Conservation (phyloP, 2,797 vertebrate species). For the Astyanax mexicanus region DNA sequence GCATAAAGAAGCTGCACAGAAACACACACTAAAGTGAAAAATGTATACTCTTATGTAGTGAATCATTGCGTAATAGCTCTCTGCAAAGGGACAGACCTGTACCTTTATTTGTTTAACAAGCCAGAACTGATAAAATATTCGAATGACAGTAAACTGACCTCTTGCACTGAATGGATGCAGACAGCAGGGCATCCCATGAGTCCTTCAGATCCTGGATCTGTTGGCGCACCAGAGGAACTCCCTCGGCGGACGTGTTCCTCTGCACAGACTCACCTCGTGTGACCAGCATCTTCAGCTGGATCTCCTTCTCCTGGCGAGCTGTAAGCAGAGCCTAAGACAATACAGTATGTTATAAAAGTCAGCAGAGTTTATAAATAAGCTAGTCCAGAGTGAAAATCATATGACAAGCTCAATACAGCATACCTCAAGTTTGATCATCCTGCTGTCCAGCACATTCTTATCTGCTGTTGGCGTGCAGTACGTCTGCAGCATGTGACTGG, state of each 20-base stretch:
- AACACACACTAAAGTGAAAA: too few species aligned
- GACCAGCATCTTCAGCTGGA: conserved; percentile 93
- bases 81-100: not conserved
- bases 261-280: conserved; percentile 93
- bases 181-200: conserved; percentile 90
- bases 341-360: not conserved
- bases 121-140: not conserved
- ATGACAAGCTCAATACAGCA: not conserved
- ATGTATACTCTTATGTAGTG: too few species aligned
- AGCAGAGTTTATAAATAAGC: not conserved
- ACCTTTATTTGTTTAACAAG: not conserved
- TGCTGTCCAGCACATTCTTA: conserved; percentile 90
- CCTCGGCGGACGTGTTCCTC: conserved; percentile 92
- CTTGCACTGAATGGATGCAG: conserved; percentile 93
- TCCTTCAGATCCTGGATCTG: conserved; percentile 92
- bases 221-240: conserved; percentile 85
- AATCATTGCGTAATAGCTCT: not conserved
- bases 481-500: conserved; percentile 87
- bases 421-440: conserved; percentile 96
- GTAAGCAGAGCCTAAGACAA: conserved; percentile 84
- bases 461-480: conserved; percentile 91
- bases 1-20: not conserved
- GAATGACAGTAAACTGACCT: conserved; percentile 80
- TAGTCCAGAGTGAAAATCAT: not conserved
- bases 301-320: conserved; percentile 94